Conservation (phyloP, 92 coral and sea anemone species). For the Phenganax stokvisi region DNA sequence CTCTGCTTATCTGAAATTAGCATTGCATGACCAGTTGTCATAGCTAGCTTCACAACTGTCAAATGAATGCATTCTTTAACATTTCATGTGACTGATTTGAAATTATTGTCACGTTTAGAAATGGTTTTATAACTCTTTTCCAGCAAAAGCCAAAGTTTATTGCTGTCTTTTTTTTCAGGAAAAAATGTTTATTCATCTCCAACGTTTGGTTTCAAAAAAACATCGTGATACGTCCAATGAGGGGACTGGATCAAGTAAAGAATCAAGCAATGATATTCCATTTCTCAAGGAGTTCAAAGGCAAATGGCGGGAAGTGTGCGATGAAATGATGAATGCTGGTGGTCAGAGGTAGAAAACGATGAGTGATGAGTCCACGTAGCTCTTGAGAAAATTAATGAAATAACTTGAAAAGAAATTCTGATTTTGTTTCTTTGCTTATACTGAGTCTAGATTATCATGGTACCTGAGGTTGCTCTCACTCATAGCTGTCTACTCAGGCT, state of each 20-base stretch:
- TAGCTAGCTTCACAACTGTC: no score
- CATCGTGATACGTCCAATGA: constrained; percentile 17
- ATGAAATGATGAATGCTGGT: constrained; percentile 22
- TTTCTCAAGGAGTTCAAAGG: constrained; percentile 27
- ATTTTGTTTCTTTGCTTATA: not conserved
- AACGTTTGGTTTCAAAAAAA: constrained; percentile 21
- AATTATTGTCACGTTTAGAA: no score
- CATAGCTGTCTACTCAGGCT: constrained; percentile 62
- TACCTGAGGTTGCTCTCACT: constrained; percentile 54
- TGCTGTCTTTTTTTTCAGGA: constrained; percentile 3
- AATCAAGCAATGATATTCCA: constrained; percentile 27
- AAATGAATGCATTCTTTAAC: no score
- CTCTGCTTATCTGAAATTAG: no score
- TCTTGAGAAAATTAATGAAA: no score
- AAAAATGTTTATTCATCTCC: constrained; percentile 27
- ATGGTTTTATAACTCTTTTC: no score
- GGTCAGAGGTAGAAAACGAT: not conserved
- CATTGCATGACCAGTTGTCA: no score
- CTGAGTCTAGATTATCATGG: constrained; percentile 48
- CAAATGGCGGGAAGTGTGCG: constrained; percentile 15
- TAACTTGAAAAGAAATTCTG: not conserved
- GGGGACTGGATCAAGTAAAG: constrained; percentile 1
- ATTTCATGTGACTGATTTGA: no score
- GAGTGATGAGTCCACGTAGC: no score
- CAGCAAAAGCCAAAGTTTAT: not conserved